phyloP scores from a whole-genome alignment of 2,113 vertebrate genomes.

The Syngnathus floridae region DNA sequence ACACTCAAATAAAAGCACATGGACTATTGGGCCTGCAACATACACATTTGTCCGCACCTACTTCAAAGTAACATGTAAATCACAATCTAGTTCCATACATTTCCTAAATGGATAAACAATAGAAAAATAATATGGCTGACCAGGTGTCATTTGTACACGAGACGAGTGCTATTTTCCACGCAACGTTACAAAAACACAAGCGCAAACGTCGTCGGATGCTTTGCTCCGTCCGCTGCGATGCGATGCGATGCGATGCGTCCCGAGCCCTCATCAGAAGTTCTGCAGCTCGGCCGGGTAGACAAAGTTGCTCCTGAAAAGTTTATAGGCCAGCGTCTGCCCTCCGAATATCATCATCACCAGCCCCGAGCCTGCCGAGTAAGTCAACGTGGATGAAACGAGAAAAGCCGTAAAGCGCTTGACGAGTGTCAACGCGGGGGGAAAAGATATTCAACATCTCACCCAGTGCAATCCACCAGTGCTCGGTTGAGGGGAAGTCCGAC shows the following conservation, averaged over 20 bases:
- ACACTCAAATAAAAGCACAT: not conserved
- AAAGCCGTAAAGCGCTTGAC: not conserved
- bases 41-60: not conserved
- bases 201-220: not conserved
- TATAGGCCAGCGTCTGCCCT: slow-evolving; percentile 81
- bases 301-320: slow-evolving; percentile 83
- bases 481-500: slow-evolving; percentile 69
- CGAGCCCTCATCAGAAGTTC: slow-evolving; percentile 72
- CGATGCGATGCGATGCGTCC: slow-evolving; percentile 18
- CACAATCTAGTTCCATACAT: not conserved
- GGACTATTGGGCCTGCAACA: not conserved
- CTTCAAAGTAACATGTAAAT: not conserved
- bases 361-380: slow-evolving; percentile 67
- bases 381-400: too few species aligned
- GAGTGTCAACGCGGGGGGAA: not conserved
- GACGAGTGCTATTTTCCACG: slow-evolving; percentile 2
- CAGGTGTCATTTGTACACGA: slow-evolving; percentile 31
- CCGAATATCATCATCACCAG: slow-evolving; percentile 83
- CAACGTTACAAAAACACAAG: not conserved
- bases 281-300: slow-evolving; percentile 79
- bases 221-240: not conserved
- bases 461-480: slow-evolving; percentile 75
- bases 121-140: slow-evolving; percentile 51
- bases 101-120: slow-evolving; percentile 33
- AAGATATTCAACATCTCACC: slow-evolving; percentile 50